These are phyloP conservation scores for Drosophila glabriapex DNA, from an alignment of 2,888 invertebrate species.

Conservation along the genomic window DNA sequence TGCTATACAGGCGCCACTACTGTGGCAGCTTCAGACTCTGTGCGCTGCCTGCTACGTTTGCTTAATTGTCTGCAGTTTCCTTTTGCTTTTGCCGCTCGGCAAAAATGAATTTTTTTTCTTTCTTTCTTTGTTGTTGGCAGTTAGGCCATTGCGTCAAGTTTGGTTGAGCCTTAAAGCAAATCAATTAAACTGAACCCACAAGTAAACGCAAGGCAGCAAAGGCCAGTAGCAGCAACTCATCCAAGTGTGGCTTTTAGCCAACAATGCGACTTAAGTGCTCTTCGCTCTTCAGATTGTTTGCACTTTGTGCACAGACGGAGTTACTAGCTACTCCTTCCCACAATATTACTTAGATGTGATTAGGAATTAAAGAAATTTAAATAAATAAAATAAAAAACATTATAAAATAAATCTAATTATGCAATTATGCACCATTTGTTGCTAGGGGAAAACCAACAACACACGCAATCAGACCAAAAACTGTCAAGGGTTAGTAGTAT, in stretches of 20 bases:
- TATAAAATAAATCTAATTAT: background rate
- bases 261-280: constrained; percentile 14
- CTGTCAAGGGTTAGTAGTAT: background rate
- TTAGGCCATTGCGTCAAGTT: constrained; percentile 43
- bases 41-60: constrained; percentile 38
- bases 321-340: background rate
- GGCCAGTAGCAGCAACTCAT: constrained; percentile 24
- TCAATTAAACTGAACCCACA: constrained; percentile 70
- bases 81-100: constrained; percentile 48
- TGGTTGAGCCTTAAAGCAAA: constrained; percentile 68
- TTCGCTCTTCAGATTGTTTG: constrained; percentile 14
- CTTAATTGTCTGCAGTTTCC: constrained; percentile 77
- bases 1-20: constrained; percentile 8
- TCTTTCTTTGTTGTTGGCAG: constrained; percentile 24
- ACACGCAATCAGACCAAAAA: background rate
- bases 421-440: background rate
- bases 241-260: constrained; percentile 30
- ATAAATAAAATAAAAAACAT: too few species aligned
- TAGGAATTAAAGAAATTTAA: background rate
- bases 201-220: constrained; percentile 40
- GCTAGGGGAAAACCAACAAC: background rate
- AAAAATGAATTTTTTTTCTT: constrained; percentile 23
- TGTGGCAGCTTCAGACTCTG: background rate
- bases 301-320: constrained; percentile 3
- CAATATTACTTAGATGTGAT: background rate